Evolutionary conservation across 2,888 invertebrate genomes (phyloP), one percentile per base, ranked within the genome.

Genomic region (Yponomeuta sedellus): DNA sequence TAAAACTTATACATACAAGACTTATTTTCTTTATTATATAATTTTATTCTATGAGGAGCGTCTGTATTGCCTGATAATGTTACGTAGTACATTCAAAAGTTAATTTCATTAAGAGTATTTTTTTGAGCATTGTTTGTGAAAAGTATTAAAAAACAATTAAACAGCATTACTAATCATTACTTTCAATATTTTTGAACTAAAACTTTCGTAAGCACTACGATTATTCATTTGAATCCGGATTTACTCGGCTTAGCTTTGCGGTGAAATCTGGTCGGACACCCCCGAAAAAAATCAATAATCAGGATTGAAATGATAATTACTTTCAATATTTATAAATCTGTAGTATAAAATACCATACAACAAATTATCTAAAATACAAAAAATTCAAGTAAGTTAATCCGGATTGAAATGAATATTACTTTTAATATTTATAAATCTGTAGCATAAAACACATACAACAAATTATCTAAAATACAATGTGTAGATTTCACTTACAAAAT

Each of bases 1-100:
- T 62, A 40, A 64, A 16, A 64, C 61, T 58, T 61, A 39, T 19
- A 65, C 40, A 39, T 19, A 65, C 40, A 62, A 65, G 56, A 64
- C 61, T 66, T 61, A 66, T 39, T 12, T 4, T 20, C 12, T 0
- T 12, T 58, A 61, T 57, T 34, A 58, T 16, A 34, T 65, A 22
- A 61, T 52, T 64, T n/a, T 10, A 11, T 40, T 52, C 16, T 16
- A 52, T 52, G 16, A 16, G 44, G 44, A 16, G 44, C 34, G 34
- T 34, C 34, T 34, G 34, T 8, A 34, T 34, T 52, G 44, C 44
- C 44, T 52, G 44, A 52, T 16, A 12, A 52, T 52, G 16, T 52
- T 16, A 16, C 16, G 16, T 6, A 34, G 34, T 34, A 34, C 34
- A 34, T 34, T 34, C 34, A 34, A 34, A 34, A 34, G 34, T 34